Evolutionary conservation across 2,113 vertebrate genomes (phyloP).

Genomic region (Sturnira hondurensis): DNA sequence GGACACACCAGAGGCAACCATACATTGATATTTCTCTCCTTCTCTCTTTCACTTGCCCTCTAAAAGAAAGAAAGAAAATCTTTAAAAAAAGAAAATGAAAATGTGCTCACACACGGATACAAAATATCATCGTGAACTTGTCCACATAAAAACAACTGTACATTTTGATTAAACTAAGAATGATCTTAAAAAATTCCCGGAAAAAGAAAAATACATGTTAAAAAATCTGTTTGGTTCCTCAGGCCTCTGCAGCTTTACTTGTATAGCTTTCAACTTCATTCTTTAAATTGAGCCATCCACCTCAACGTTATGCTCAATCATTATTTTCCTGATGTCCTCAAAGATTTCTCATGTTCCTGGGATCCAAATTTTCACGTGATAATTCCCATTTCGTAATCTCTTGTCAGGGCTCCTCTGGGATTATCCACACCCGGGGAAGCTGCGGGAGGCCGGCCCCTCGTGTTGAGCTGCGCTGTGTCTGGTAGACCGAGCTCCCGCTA

Average conservation of each 20-base stretch:
- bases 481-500: neutral
- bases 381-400: neutral
- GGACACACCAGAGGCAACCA: too few species aligned
- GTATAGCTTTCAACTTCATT: neutral
- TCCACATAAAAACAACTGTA: neutral
- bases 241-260: neutral
- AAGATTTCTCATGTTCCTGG: neutral
- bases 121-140: neutral
- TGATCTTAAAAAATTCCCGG: neutral
- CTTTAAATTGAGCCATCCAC: neutral
- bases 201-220: neutral
- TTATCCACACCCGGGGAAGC: neutral
- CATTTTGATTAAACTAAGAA: neutral
- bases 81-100: too few species aligned
- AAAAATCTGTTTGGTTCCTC: neutral
- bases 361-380: neutral
- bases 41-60: too few species aligned
- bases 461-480: neutral
- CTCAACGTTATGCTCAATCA: neutral
- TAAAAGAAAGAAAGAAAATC: too few species aligned
- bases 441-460: rapidly evolving
- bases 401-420: neutral
- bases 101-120: neutral
- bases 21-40: too few species aligned
- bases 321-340: neutral